phyloP scores from a whole-genome alignment of 2,797 vertebrate genomes.

The Rhynchonycteris naso region DNA sequence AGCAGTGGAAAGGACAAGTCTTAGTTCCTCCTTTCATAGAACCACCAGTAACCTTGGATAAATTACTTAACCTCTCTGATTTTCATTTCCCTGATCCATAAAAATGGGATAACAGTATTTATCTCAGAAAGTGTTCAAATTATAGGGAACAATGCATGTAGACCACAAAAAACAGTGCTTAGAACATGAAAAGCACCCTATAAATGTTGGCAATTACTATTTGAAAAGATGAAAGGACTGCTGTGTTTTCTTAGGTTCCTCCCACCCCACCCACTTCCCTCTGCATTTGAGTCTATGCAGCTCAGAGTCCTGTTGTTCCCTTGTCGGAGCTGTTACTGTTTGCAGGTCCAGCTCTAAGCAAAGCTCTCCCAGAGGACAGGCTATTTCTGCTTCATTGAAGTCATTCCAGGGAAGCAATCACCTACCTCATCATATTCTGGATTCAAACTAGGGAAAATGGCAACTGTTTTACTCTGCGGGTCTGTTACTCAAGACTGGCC shows the following conservation, averaged over 20 bases:
- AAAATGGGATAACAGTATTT: background rate
- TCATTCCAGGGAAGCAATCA: background rate
- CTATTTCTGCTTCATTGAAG: background rate
- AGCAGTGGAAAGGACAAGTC: background rate
- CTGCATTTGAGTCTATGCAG: background rate
- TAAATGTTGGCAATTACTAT: background rate
- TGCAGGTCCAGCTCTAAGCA: background rate
- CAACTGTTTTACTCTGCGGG: background rate
- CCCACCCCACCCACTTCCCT: no score
- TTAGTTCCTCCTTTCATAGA: background rate
- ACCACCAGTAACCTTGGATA: background rate
- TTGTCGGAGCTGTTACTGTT: background rate
- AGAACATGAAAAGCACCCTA: background rate
- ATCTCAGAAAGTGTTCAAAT: background rate
- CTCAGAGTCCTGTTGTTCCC: background rate
- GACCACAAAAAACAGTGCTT: background rate
- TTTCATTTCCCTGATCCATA: background rate
- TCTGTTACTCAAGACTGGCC: background rate
- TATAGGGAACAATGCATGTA: background rate
- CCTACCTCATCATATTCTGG: background rate
- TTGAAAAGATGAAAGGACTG: background rate
- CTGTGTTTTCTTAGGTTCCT: background rate
- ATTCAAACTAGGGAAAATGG: background rate
- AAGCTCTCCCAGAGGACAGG: no score
- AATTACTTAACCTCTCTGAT: background rate